Evolutionary conservation across 1,140 invertebrate genomes (phyloP).

Genomic region (Arctopsyche grandis): DNA sequence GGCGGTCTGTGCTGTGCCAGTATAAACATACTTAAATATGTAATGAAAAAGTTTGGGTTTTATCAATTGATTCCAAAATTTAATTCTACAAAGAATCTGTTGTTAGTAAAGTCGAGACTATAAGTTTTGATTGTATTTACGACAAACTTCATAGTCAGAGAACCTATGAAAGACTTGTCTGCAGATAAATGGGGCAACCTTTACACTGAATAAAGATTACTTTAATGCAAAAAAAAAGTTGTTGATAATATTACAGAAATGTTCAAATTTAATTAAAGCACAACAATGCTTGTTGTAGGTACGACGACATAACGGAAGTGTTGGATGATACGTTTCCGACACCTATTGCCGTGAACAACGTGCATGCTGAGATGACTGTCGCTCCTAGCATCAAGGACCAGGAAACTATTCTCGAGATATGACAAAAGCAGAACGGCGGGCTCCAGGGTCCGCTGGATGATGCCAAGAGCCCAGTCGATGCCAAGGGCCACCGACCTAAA

Average conservation of each 20-base stretch:
- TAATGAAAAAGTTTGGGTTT: no score
- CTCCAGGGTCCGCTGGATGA: conserved; percentile 30
- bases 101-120: no score
- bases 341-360: conserved; percentile 32
- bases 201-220: no score
- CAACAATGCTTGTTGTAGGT: conserved; percentile 34
- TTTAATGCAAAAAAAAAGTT: no score
- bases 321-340: conserved; percentile 50
- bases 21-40: no score
- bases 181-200: no score
- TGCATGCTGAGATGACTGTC: background rate
- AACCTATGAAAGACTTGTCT: no score
- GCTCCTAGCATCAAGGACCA: conserved; percentile 43
- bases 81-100: no score
- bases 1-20: no score
- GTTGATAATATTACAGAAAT: background rate
- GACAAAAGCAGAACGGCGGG: conserved; percentile 53
- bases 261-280: background rate
- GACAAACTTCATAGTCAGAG: no score
- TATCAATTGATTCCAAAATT: no score
- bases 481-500: background rate
- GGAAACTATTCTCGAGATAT: conserved; percentile 52
- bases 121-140: no score
- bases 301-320: conserved; percentile 52
- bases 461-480: background rate